Conservation (phyloP, 1,140 invertebrate genomes). For the Atta colombica region DNA sequence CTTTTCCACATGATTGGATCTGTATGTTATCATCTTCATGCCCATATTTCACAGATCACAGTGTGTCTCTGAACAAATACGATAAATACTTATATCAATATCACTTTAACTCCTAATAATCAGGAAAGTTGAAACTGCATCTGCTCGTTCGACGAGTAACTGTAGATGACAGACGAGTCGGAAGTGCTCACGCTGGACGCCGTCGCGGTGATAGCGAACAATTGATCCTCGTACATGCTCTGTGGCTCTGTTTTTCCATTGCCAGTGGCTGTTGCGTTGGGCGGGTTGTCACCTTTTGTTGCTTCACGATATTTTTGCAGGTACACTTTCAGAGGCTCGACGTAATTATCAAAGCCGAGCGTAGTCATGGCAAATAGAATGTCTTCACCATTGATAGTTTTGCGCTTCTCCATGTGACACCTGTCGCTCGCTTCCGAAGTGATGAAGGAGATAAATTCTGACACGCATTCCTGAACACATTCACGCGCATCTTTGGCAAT, state of each 20-base stretch:
- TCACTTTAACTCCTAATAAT: slow-evolving; percentile 65
- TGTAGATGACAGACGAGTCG: slow-evolving; percentile 85
- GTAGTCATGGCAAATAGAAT: slow-evolving; percentile 98
- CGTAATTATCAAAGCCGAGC: slow-evolving; percentile 99
- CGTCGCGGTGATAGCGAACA: slow-evolving; percentile 84
- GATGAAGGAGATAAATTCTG: slow-evolving; percentile 99
- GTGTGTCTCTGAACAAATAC: slow-evolving; percentile 37
- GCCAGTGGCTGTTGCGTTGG: slow-evolving; percentile 65
- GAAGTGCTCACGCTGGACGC: slow-evolving; percentile 82
- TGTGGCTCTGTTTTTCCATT: slow-evolving; percentile 82
- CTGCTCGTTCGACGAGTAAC: slow-evolving; percentile 84
- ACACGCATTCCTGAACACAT: slow-evolving; percentile 99
- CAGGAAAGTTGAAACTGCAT: slow-evolving; percentile 86
- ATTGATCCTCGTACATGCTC: slow-evolving; percentile 84
- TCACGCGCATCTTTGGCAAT: slow-evolving; percentile 99
- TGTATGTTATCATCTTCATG: slow-evolving; percentile 9
- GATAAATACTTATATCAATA: slow-evolving; percentile 58
- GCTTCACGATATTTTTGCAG: slow-evolving; percentile 98
- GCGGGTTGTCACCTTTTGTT: slow-evolving; percentile 85
- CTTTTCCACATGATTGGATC: slow-evolving; percentile 21
- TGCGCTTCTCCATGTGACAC: slow-evolving; percentile 98
- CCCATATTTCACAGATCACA: slow-evolving; percentile 34
- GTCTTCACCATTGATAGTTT: slow-evolving; percentile 99
- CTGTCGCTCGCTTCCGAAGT: slow-evolving; percentile 99
- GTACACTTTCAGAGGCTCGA: slow-evolving; percentile 98